Base-by-base conservation (phyloP, 2,888 invertebrate species). In the Dugesia japonica region DNA sequence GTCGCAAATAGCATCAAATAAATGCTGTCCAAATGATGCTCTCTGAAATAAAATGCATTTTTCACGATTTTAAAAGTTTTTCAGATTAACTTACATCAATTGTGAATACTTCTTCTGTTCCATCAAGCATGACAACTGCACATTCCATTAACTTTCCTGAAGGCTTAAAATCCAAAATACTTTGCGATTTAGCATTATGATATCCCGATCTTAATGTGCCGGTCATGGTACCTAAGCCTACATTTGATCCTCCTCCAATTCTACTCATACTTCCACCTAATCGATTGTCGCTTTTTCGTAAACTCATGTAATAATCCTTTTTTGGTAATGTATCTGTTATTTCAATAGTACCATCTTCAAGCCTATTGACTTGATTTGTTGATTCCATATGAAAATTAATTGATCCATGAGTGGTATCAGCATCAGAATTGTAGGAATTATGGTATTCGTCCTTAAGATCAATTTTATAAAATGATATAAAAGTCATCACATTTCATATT, bases 231-330 rank as follows among this genome's bases (percentile, higher is more conserved):
- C 42, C 56, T 1, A 26, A n/a, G 4, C 31, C 33, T 4, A 20
- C 42, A 56, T 20, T 56, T 13, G 20, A 27, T 7, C 75, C 75
- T 4, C 26, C 75, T 28, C 75, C 71, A 26, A 75, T 42, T 56
- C 26, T 42, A 26, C 72, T 71, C 26, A 76, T 72, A 20, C 71
- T 71, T 20, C 71, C 76, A 26, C 28, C 56, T 56, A 56, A 56
- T 4, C 56, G 56, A 56, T 23, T 23, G 7, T 56, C 56, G 56
- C 23, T 56, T 23, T 75, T 31, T 28, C 77, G 74, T 1, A 77
- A 71, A 26, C 77, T 77, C 77, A 77, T 77, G 26, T 77, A 77
- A 71, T 77, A 77, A 26, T 77, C 77, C 42, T 77, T 77, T 26
- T 77, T 77, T 9, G 77, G 77, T 17, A 42, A 42, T 17, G 72